Evolutionary conservation across 2,888 invertebrate species (phyloP).

Genomic region (Diogma glabrata): DNA sequence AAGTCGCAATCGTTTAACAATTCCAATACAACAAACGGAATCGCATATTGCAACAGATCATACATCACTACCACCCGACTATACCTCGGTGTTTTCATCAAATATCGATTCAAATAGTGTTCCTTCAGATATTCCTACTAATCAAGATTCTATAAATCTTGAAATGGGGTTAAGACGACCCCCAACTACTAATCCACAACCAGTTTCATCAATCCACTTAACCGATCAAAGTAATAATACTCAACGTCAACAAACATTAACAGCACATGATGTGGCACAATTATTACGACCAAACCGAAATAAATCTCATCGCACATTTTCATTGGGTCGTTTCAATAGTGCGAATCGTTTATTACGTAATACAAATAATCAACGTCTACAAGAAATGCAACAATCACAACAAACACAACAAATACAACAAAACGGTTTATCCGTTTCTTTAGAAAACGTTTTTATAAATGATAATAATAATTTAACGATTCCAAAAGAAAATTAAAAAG

Average conservation of each 20-base stretch:
- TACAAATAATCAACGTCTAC: neutral
- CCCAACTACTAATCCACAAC: constrained; percentile 23
- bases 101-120: too few species aligned
- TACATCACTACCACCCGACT: constrained; percentile 6
- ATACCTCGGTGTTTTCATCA: neutral
- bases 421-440: constrained; percentile 5
- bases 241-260: constrained; percentile 20
- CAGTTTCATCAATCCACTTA: constrained; percentile 17
- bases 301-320: constrained; percentile 13
- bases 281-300: constrained; percentile 27
- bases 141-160: neutral
- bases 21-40: constrained; percentile 17
- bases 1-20: constrained; percentile 17
- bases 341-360: neutral
- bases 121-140: neutral
- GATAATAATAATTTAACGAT: too few species aligned
- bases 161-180: constrained; percentile 24
- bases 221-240: constrained; percentile 1
- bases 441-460: constrained; percentile 4
- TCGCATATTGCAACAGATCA: constrained; percentile 18
- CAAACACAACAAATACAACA: too few species aligned
- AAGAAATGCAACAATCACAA: too few species aligned
- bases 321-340: neutral
- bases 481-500: too few species aligned
- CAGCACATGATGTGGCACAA: constrained; percentile 32